These are phyloP conservation scores for Drosophila quinaria DNA, from an alignment of 2,888 invertebrate species.

Conservation along the genomic window DNA sequence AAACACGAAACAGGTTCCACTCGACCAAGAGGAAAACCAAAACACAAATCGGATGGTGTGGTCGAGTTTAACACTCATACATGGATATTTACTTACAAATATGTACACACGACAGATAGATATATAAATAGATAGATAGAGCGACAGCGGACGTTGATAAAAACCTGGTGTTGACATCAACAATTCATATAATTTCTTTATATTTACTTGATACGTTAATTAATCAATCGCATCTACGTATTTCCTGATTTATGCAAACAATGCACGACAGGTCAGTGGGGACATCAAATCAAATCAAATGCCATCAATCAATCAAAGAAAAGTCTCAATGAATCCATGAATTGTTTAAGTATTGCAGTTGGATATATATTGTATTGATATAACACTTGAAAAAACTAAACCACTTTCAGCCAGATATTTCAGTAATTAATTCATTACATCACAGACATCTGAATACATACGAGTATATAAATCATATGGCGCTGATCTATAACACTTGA, in stretches of 20 bases:
- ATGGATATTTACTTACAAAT: background rate
- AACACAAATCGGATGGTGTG: constrained; percentile 29
- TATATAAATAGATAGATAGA: background rate
- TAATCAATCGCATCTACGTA: constrained; percentile 22
- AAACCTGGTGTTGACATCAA: constrained; percentile 27
- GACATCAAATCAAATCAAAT: constrained; percentile 32
- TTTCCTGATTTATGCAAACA: constrained; percentile 23
- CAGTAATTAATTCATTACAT: constrained; percentile 19
- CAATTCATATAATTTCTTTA: constrained; percentile 37
- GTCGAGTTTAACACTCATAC: background rate
- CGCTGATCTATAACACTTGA: constrained; percentile 45
- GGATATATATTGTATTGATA: background rate
- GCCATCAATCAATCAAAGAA: constrained; percentile 40
- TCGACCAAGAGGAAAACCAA: constrained; percentile 46
- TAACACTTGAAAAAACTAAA: background rate
- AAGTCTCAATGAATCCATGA: constrained; percentile 13
- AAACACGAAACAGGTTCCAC: constrained; percentile 66
- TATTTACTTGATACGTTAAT: constrained; percentile 41
- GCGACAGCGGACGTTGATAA: constrained; percentile 26
- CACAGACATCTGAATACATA: background rate
- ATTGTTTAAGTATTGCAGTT: constrained; percentile 2
- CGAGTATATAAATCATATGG: constrained; percentile 53
- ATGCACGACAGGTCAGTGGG: constrained; percentile 4
- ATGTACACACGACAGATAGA: background rate
- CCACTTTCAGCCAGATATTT: constrained; percentile 7